These are phyloP conservation scores for Anser brachyrhynchus DNA, from an alignment of 2,113 vertebrate species.

Conservation along the genomic window DNA sequence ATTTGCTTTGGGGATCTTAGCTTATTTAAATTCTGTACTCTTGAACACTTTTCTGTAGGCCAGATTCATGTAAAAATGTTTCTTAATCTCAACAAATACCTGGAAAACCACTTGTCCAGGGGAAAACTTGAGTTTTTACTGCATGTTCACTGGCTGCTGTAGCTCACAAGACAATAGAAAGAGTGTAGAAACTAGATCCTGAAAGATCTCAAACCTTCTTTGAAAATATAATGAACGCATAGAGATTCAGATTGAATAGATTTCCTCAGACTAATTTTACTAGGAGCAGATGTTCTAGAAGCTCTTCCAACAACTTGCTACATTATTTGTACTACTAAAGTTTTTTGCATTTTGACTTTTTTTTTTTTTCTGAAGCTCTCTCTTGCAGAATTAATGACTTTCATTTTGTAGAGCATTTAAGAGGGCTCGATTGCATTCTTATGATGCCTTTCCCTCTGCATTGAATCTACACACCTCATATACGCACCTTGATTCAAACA, in stretches of 20 bases:
- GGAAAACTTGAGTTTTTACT: neutral
- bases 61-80: neutral
- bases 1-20: constrained; percentile 6
- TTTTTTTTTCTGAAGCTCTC: neutral
- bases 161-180: neutral
- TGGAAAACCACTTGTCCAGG: neutral
- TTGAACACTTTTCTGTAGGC: neutral
- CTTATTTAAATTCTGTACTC: neutral
- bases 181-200: neutral
- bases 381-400: neutral
- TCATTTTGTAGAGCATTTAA: neutral
- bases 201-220: neutral
- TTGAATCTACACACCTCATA: neutral
- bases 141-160: neutral
- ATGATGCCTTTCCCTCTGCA: neutral
- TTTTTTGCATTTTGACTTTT: neutral
- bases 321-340: neutral
- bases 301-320: neutral
- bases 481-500: neutral
- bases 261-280: neutral
- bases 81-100: neutral
- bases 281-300: neutral
- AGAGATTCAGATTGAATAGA: neutral
- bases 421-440: neutral
- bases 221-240: neutral